Evolutionary conservation across 1,140 invertebrate genomes (phyloP), one percentile per base, ranked within the genome.

Genomic region (Drosophila orena): DNA sequence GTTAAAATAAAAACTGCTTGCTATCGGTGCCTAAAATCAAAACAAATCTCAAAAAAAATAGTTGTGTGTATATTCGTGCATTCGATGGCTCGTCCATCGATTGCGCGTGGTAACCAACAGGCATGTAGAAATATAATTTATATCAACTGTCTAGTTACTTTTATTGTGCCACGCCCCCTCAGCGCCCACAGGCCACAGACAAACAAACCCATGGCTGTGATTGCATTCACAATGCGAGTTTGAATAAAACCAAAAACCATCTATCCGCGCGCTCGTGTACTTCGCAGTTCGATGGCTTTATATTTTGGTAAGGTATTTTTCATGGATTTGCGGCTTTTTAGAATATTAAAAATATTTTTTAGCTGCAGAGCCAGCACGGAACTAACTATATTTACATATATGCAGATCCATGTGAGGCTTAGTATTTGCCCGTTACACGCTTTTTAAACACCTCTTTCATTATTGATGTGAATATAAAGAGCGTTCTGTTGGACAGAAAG

Each of bases 241-340:
- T 62, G 57, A 50, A 80, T 52, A 53, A 58, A 64, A 35, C 60
- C 40, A 44, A 46, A 70, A 74, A 54, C 24, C 44, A 35, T 4
- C 10, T 15, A 46, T 17, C 14, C 15, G 43, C n/a, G 30, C 37
- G 17, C 30, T 52, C 24, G 34, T 44, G 57, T 61, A 65, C 52
- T 60, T 61, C 59, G 2, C 65, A 40, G 42, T 35, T 58, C 34
- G 20, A 70, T 52, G 50, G 30, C 37, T 68, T 38, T 78, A 60
- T 65, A 62, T 78, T 73, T 61, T 47, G 38, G 37, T 17, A 40
- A 58, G 49, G 64, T 71, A 81, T 88, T 88, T 86, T 86, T 57
- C 66, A 72, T 69, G 81, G 78, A 86, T 86, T 86, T 86, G 83
- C 85, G 83, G 83, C 83, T 88, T 88, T 86, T 88, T 88, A 88